Evolutionary conservation across 2,113 vertebrate species (phyloP).

Genomic region (Rhabdomys dilectus): DNA sequence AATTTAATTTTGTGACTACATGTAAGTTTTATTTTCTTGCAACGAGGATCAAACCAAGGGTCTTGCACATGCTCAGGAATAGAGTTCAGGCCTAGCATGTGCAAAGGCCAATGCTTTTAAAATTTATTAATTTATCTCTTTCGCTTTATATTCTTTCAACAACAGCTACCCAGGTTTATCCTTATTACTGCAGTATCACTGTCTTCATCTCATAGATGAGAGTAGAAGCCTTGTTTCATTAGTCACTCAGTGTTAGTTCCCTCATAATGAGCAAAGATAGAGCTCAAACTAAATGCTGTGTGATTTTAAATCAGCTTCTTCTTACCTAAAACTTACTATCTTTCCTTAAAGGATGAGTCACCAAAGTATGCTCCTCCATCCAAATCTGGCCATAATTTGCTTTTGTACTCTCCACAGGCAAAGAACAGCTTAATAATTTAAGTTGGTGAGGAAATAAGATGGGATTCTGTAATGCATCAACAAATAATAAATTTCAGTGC

Average conservation of each 20-base stretch:
- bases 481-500: slow-evolving; percentile 23
- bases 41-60: not conserved
- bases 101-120: not conserved
- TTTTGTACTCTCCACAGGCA: not conserved
- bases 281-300: slow-evolving; percentile 14
- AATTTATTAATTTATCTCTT: slow-evolving; percentile 35
- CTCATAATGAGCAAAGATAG: not conserved
- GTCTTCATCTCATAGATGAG: not conserved
- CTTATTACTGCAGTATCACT: not conserved
- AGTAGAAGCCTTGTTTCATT: not conserved
- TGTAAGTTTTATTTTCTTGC: not conserved
- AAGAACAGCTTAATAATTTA: slow-evolving; percentile 20
- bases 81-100: not conserved
- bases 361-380: not conserved
- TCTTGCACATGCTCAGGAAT: not conserved
- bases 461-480: not conserved
- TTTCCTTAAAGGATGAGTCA: slow-evolving; percentile 5
- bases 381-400: not conserved
- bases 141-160: not conserved
- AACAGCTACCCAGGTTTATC: not conserved
- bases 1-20: slow-evolving; percentile 5
- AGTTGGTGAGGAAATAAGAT: not conserved
- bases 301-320: not conserved
- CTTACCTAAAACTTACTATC: not conserved
- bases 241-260: not conserved